Percentiles rank a stretch among this genome's conserved stretches.
Conservation (phyloP, 2,888 invertebrate species). For the Apotomis capreana region DNA sequence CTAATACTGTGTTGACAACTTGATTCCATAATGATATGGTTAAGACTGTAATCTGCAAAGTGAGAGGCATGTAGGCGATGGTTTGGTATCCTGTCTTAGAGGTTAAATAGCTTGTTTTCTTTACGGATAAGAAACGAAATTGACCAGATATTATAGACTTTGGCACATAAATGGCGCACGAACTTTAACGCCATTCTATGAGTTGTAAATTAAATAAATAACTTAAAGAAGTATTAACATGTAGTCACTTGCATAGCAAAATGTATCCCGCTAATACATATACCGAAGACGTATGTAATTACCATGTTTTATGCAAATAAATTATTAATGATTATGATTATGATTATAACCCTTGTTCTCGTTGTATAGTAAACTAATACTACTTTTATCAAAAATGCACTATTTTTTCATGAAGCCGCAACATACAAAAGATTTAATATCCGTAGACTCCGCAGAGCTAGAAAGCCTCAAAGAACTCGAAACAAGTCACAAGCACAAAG, state of each 20-base stretch:
- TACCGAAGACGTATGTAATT: background rate
- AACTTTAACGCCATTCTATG: no score
- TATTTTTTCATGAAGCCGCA: conserved; percentile 7
- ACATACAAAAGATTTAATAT: conserved; percentile 14
- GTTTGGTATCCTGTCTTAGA: background rate
- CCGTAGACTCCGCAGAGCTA: conserved; percentile 20
- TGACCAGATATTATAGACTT: no score
- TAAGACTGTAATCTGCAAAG: background rate
- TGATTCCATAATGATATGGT: background rate
- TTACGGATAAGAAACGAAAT: background rate
- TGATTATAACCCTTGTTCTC: no score
- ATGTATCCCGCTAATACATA: no score
- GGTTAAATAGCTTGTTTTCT: background rate
- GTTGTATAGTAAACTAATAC: background rate
- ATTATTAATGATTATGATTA: no score
- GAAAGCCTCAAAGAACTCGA: conserved; percentile 28
- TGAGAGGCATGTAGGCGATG: background rate
- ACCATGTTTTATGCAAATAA: no score
- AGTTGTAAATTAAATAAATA: no score
- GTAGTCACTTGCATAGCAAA: no score
- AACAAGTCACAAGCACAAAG: conserved; percentile 38
- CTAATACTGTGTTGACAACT: background rate
- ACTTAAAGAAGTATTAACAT: no score
- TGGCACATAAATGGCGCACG: no score
- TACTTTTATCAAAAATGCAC: background rate